These are phyloP conservation scores for Pollenia labialis DNA, from an alignment of 2,888 invertebrate species.

Conservation along the genomic window DNA sequence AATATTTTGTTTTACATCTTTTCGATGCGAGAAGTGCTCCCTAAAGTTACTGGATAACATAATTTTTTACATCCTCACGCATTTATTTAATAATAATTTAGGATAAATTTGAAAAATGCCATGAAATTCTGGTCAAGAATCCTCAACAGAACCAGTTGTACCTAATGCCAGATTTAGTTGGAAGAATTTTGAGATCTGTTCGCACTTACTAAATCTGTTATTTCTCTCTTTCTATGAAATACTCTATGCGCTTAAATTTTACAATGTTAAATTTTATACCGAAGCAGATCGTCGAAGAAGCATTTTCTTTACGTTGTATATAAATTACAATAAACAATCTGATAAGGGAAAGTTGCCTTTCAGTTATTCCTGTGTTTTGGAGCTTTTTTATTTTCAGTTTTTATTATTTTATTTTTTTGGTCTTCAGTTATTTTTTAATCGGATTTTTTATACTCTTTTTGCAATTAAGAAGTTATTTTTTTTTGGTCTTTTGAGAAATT, in stretches of 20 bases:
- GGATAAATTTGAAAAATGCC: no score
- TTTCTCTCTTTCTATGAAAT: not conserved
- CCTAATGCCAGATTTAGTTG: no score
- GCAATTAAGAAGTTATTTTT: slow-evolving; percentile 61
- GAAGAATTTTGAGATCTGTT: no score
- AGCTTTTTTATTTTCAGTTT: slow-evolving; percentile 25
- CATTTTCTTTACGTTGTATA: slow-evolving; percentile 44
- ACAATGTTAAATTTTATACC: not conserved
- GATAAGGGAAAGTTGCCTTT: slow-evolving; percentile 64
- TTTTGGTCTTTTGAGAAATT: slow-evolving; percentile 57
- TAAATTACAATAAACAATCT: slow-evolving; percentile 66
- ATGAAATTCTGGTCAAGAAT: no score
- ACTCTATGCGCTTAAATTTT: not conserved
- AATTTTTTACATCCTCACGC: no score
- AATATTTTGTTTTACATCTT: no score
- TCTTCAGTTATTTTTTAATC: slow-evolving; percentile 68
- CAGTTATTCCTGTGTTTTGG: slow-evolving; percentile 54
- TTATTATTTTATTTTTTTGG: slow-evolving; percentile 36
- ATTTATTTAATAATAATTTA: no score
- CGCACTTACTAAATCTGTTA: no score
- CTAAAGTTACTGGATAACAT: no score
- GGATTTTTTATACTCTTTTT: slow-evolving; percentile 62
- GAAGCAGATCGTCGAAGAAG: not conserved
- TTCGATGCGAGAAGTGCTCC: no score
- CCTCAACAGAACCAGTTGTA: no score